A percentile compares a stretch with the other conserved stretches of the same genome.
Evolutionary conservation across 1,140 invertebrate species (phyloP).

Genomic region (Pseudoatta argentina): DNA sequence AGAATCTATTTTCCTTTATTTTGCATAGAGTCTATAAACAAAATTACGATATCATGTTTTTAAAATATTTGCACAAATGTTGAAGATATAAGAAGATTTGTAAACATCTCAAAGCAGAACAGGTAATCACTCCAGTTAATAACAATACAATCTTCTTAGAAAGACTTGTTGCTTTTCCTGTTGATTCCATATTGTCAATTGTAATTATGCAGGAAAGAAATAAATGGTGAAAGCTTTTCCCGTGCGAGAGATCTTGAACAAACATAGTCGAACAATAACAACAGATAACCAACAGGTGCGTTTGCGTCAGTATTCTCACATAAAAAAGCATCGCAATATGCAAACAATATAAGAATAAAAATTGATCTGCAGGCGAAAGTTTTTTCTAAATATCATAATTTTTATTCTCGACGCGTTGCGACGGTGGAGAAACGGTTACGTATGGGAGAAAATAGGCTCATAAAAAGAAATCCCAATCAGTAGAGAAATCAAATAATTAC

Average conservation of each 20-base stretch:
- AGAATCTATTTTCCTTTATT: neutral
- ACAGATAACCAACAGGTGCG: neutral
- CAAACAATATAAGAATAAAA: neutral
- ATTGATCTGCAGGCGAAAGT: neutral
- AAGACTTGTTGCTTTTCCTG: neutral
- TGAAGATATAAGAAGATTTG: neutral
- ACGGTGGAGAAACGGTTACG: neutral
- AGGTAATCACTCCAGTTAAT: neutral
- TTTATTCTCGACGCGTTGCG: neutral
- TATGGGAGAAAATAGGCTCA: neutral
- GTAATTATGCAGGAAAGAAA: conserved; percentile 5
- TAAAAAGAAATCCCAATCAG: neutral
- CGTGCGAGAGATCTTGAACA: neutral
- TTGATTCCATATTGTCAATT: neutral
- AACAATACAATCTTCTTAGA: neutral
- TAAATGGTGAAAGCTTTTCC: conserved; percentile 5
- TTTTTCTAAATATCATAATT: neutral
- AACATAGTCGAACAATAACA: neutral
- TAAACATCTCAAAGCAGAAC: neutral
- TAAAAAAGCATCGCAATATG: neutral
- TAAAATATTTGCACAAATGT: neutral
- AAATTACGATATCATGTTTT: neutral
- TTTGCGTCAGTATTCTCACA: neutral
- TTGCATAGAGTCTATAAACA: neutral
- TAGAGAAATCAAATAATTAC: neutral